phyloP scores from a whole-genome alignment of 2,888 invertebrate genomes.

The Cheilosia scutellata region DNA sequence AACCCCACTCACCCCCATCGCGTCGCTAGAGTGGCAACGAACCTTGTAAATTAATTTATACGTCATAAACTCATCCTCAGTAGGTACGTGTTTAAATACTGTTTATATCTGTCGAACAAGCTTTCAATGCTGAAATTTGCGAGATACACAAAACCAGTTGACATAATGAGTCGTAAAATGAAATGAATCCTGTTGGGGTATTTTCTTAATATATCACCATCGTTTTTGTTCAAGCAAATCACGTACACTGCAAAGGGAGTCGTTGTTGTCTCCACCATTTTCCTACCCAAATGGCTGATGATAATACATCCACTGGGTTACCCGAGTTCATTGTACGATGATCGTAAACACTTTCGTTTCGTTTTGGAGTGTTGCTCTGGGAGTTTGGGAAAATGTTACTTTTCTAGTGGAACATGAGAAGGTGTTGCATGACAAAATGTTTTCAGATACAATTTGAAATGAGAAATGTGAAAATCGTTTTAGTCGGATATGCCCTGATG shows the following conservation, averaged over 20 bases:
- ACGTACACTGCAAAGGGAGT: constrained; percentile 42
- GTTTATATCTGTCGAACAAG: constrained; percentile 28
- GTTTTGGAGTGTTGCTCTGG: constrained; percentile 29
- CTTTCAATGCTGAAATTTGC: constrained; percentile 22
- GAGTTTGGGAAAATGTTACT: constrained; percentile 2
- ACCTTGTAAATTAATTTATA: not conserved
- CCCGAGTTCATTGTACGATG: constrained; percentile 52
- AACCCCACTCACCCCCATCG: not conserved
- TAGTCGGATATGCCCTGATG: not conserved
- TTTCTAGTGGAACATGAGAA: not conserved
- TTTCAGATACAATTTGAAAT: constrained; percentile 18
- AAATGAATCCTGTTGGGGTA: constrained; percentile 45
- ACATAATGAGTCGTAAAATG: constrained; percentile 53
- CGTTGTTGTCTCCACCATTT: not conserved
- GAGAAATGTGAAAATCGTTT: constrained; percentile 12
- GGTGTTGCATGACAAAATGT: constrained; percentile 17
- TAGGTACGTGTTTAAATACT: constrained; percentile 35
- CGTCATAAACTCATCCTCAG: constrained; percentile 5
- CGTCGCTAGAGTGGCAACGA: not conserved
- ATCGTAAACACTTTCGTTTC: constrained; percentile 55
- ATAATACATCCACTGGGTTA: constrained; percentile 45
- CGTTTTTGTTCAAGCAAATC: constrained; percentile 38
- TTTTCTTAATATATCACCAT: constrained; percentile 40
- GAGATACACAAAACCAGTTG: constrained; percentile 42
- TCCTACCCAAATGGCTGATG: not conserved